Evolutionary conservation across 2,113 vertebrate species (phyloP).

Genomic region (Erythrocebus patas): DNA sequence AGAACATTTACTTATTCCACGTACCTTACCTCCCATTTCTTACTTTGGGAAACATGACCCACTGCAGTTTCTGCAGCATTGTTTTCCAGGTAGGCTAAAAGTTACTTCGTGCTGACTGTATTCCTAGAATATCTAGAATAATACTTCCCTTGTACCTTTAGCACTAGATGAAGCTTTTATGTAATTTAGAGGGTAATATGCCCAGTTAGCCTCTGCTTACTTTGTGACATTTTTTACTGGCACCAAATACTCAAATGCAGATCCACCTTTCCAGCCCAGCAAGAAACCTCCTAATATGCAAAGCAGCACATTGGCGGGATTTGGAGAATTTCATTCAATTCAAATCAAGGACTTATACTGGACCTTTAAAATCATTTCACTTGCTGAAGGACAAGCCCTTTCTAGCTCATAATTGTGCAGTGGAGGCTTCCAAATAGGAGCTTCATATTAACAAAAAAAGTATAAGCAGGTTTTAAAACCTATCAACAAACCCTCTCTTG

Average conservation of each 20-base stretch:
- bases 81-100: not conserved
- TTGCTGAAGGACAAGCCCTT: slow-evolving; percentile 37
- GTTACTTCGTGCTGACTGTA: not conserved
- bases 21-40: not conserved
- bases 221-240: slow-evolving; percentile 54
- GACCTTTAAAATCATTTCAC: slow-evolving; percentile 26
- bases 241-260: not conserved
- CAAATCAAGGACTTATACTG: slow-evolving; percentile 48
- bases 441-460: slow-evolving; percentile 24
- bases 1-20: not conserved
- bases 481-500: slow-evolving; percentile 51
- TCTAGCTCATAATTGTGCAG: not conserved
- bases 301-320: slow-evolving; percentile 1
- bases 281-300: not conserved
- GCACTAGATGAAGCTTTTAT: slow-evolving; percentile 38
- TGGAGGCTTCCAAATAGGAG: slow-evolving; percentile 42
- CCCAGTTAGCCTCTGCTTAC: not conserved
- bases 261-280: not conserved
- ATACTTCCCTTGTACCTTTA: slow-evolving; percentile 36
- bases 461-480: slow-evolving; percentile 44
- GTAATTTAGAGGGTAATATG: slow-evolving; percentile 57
- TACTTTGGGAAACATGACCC: not conserved
- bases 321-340: slow-evolving; percentile 25
- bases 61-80: slow-evolving; percentile 14
- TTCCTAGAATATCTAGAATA: slow-evolving; percentile 26